Base-by-base conservation (phyloP, 2,113 vertebrate genomes). In the Myiagra hebetior region DNA sequence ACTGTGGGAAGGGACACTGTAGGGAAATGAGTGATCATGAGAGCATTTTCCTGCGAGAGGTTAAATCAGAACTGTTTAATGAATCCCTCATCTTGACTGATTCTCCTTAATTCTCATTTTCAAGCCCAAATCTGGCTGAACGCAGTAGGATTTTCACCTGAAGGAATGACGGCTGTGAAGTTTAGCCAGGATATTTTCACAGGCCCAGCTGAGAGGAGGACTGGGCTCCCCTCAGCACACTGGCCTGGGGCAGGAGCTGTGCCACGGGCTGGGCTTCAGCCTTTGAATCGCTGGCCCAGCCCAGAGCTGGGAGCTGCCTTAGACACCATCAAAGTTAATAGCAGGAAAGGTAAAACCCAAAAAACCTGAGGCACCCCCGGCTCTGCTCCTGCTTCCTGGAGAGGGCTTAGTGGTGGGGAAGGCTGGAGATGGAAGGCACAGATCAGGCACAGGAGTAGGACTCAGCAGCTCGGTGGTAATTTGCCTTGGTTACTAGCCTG, bases 351-450 rank as follows among this genome's bases (percentile, higher is more conserved):
- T 26, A 65, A 75, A 75, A 74, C 5, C 0, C 3, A 11, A 28
- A 33, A 41, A 17, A 1, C 3, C 6, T 14, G 3, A 22, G 5
- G 0, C 20, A 28, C 24, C 2, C 21, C 12, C 7, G 4, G 37
- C 55, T 39, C 18, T 6, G 8, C 21, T 65, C 27, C 52, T 85
- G 60, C 26, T 24, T 5, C 1, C 0, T 7, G 37, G 33, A 39
- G 52, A 20, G 44, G 53, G 56, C 20, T 57, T 13, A 5, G 15
- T 7, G 35, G 7, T 44, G 26, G 39, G 63, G 59, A 33, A 41
- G 44, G 77, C 78, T 78, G 73, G 41, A 31, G 50, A 2, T 17
- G 26, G 77, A 31, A 60, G 44, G 57, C 33, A 44, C 37, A 37
- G 67, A 9, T 26, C 15, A 56, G 49, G 64, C 44, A 7, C 18